Percentiles rank a stretch among this genome's conserved stretches.
These are phyloP conservation scores for Nephrotoma appendiculata DNA, from an alignment of 2,888 invertebrate species.

Conservation along the genomic window DNA sequence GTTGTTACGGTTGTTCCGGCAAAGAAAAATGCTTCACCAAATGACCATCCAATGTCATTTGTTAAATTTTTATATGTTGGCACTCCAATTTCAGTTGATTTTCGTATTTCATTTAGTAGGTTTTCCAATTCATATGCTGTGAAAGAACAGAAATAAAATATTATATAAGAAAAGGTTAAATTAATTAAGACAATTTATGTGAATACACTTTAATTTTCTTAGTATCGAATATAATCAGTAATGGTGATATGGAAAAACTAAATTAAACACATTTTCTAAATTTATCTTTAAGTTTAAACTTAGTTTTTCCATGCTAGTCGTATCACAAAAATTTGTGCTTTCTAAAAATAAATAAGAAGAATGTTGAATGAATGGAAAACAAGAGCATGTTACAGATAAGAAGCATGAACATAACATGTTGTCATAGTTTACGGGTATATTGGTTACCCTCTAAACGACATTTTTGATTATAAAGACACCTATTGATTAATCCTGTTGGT, in stretches of 20 bases:
- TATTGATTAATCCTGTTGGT: no score
- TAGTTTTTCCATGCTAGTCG: not conserved
- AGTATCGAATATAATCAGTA: not conserved
- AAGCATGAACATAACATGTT: no score
- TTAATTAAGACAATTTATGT: not conserved
- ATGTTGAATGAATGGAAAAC: not conserved
- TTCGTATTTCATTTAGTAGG: slow-evolving; percentile 53
- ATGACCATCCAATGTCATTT: slow-evolving; percentile 76
- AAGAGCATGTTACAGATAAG: no score
- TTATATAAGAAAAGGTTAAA: not conserved
- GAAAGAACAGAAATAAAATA: not conserved
- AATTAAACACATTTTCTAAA: not conserved
- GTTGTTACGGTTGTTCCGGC: slow-evolving; percentile 80
- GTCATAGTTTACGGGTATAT: no score
- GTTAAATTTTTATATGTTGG: slow-evolving; percentile 60
- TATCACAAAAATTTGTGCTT: not conserved
- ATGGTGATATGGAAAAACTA: not conserved
- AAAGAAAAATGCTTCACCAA: slow-evolving; percentile 80
- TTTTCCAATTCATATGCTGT: slow-evolving; percentile 44
- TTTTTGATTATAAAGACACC: no score
- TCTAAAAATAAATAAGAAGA: not conserved
- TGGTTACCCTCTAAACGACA: no score
- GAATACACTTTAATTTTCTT: not conserved
- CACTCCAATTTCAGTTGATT: slow-evolving; percentile 63
- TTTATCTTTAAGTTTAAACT: no score